Evolutionary conservation across 2,797 vertebrate species (phyloP).

Genomic region (Urosaurus nigricauda): DNA sequence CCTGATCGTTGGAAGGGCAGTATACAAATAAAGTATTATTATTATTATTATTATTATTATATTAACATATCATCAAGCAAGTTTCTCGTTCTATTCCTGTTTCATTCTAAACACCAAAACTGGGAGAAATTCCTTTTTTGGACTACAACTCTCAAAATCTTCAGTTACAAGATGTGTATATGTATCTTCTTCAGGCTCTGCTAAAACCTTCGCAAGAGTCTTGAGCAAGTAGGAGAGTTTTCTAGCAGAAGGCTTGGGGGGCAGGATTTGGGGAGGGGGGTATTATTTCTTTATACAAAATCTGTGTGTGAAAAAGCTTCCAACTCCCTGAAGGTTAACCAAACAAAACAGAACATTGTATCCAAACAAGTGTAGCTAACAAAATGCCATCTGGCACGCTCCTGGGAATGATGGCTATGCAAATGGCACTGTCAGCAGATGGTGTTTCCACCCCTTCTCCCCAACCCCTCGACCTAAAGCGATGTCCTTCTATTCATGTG

Average conservation of each 20-base stretch:
- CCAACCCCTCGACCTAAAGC: background rate
- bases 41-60: no score
- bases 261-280: no score
- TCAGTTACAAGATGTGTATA: no score
- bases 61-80: background rate
- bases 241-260: background rate
- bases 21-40: no score
- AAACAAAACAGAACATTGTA: constrained; percentile 33
- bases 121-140: no score
- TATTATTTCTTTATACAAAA: background rate
- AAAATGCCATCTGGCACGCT: constrained; percentile 29
- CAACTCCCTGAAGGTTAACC: constrained; percentile 11
- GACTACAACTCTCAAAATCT: no score
- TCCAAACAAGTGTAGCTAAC: constrained; percentile 29
- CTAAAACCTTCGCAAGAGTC: background rate
- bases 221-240: background rate
- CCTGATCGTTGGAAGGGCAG: no score
- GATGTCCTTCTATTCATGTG: constrained; percentile 3
- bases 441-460: background rate
- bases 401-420: constrained; percentile 14
- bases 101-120: no score
- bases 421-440: constrained; percentile 32
- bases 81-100: background rate
- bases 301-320: background rate
- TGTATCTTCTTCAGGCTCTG: background rate